Conservation (phyloP, 2,888 invertebrate species). For the Euproctis similis region DNA sequence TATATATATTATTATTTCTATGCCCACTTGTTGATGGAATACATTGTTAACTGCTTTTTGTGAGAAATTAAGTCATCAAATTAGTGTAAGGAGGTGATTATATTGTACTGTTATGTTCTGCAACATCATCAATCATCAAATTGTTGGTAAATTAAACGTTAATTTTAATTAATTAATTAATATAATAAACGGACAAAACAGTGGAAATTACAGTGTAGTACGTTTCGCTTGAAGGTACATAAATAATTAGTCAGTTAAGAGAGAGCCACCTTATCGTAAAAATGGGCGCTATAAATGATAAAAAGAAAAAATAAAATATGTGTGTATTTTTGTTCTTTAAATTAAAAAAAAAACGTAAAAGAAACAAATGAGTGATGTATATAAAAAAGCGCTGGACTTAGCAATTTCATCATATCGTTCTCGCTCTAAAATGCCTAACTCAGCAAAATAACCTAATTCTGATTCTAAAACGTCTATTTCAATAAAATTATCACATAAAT, state of each 20-base stretch:
- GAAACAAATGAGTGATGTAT: no score
- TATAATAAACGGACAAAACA: slow-evolving; percentile 25
- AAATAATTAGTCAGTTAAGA: slow-evolving; percentile 23
- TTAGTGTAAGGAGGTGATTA: slow-evolving; percentile 10
- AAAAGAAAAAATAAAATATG: no score
- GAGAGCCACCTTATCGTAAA: slow-evolving; percentile 14
- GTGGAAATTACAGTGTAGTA: slow-evolving; percentile 19
- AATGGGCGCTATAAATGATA: no score
- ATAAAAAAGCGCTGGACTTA: no score
- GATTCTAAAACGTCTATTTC: no score
- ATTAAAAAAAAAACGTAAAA: no score
- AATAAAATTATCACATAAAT: no score
- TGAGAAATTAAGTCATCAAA: slow-evolving; percentile 8
- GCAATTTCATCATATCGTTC: no score
- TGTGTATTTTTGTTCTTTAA: no score
- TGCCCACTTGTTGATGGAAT: slow-evolving; percentile 1
- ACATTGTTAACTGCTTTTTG: slow-evolving; percentile 1
- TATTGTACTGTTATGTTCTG: slow-evolving; percentile 9
- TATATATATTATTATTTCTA: not conserved
- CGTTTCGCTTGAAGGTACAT: slow-evolving; percentile 25
- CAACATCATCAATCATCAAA: slow-evolving; percentile 12
- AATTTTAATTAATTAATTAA: slow-evolving; percentile 29
- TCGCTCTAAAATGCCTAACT: no score
- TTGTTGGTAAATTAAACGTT: slow-evolving; percentile 19
- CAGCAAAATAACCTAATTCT: no score